Base-by-base conservation (phyloP, 53 echinoderm and acorn worm species). In the Crossaster papposus region DNA sequence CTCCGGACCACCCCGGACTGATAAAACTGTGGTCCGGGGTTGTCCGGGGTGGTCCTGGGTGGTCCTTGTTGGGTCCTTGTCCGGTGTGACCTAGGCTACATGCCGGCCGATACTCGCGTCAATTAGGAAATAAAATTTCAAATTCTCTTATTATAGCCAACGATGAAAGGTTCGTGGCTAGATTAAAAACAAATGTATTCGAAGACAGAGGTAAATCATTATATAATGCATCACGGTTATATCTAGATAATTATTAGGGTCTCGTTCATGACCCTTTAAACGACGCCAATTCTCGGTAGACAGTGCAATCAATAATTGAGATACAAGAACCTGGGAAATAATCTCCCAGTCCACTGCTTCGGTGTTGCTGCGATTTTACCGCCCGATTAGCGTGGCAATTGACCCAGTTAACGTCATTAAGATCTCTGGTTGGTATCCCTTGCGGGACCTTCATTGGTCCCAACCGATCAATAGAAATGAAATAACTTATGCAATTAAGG, bases 381-480 rank as follows among this genome's bases (percentile, higher is more conserved):
- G 84, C 72, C 84, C 72, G 84, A 84, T 84, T 84, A 84, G 20
- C 72, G 72, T 30, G 51, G 84, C 84, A 72, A 84, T 84, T 84
- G 84, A 84, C 84, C 84, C 84, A 72, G 65, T 84, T 84, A 81
- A 58, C 81, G 32, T 81, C 81, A 62, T 81, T 32, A 10, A 58
- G 63, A 81, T 81, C 44, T 81, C 81, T 55, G 70, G 83, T 70
- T 65, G 70, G 31, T 44, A 44, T 65, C 29, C 54, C 83, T 28
- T 70, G 38, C 83, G 28, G 68, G 83, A 17, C 38, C 70, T 38
- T 64, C 58, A 26, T 30, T 58, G 34, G 51, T 34, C 63, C 36
- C 36, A 14, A 81, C 20, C 83, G 38, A 84, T 84, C 84, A 72
- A 84, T 84, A 53, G 72, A 84, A 84, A 84, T 53, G 72, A 71